phyloP scores from a whole-genome alignment of 2,113 vertebrate species.

The Girardinichthys multiradiatus region DNA sequence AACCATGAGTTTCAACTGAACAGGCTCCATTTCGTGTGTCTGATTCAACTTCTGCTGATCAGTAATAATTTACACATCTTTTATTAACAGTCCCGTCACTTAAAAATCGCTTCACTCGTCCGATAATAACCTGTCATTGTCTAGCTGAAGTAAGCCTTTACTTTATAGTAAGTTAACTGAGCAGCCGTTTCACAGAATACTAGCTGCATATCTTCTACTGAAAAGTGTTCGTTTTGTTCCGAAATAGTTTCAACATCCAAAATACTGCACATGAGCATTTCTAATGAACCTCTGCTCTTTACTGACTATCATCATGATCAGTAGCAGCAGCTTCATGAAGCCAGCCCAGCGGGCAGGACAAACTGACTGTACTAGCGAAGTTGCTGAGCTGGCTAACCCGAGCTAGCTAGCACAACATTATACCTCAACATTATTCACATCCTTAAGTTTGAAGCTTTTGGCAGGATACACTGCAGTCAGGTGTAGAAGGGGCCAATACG shows the following conservation, averaged over 20 bases:
- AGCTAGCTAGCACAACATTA: slow-evolving; percentile 69
- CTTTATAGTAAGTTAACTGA: slow-evolving; percentile 21
- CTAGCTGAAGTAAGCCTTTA: slow-evolving; percentile 20
- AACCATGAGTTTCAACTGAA: not conserved
- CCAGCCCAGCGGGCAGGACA: slow-evolving; percentile 57
- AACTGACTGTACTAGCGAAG: slow-evolving; percentile 67
- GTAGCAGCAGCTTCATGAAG: slow-evolving; percentile 16
- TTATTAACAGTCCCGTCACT: not conserved
- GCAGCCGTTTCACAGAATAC: not conserved
- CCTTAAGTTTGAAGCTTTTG: slow-evolving; percentile 31
- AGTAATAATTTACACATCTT: not conserved
- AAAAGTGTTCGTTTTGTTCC: not conserved
- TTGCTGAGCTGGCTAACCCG: slow-evolving; percentile 72
- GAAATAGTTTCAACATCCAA: not conserved
- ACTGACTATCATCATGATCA: not conserved
- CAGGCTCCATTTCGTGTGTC: not conserved
- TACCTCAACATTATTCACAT: slow-evolving; percentile 59
- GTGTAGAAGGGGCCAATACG: not conserved
- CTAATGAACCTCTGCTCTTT: not conserved
- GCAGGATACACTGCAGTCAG: not conserved
- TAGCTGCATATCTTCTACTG: not conserved
- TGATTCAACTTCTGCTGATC: not conserved
- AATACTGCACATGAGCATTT: not conserved
- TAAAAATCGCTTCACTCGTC: not conserved
- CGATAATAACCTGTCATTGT: slow-evolving; percentile 27